Conservation (phyloP, 2,888 invertebrate genomes). For the Spilosoma lubricipeda region DNA sequence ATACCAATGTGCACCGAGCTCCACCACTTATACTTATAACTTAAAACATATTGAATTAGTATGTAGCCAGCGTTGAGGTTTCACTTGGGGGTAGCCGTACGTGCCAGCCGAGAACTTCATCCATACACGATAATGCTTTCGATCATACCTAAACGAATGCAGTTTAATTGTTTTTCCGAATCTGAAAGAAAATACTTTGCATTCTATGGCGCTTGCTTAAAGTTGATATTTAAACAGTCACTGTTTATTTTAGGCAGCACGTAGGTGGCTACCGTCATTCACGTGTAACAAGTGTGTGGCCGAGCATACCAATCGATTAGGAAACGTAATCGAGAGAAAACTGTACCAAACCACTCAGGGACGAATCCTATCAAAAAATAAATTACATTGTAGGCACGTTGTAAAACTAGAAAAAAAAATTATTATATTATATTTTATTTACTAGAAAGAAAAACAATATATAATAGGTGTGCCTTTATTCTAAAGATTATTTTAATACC, state of each 20-base stretch:
- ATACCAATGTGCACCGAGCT: conserved; percentile 66
- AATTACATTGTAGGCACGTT: no score
- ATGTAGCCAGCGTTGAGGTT: conserved; percentile 75
- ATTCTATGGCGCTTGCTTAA: conserved; percentile 45
- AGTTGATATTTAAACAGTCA: conserved; percentile 45
- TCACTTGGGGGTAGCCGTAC: conserved; percentile 78
- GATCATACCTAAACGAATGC: conserved; percentile 67
- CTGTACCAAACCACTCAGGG: conserved; percentile 69
- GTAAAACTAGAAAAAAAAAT: no score
- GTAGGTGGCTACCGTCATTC: conserved; percentile 77
- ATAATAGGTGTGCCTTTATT: no score
- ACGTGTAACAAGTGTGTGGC: conserved; percentile 75
- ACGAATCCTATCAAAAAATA: conserved; percentile 43
- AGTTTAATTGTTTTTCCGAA: conserved; percentile 60
- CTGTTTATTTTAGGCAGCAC: conserved; percentile 55
- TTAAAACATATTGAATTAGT: conserved; percentile 71
- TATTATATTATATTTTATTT: no score
- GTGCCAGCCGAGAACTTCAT: conserved; percentile 64
- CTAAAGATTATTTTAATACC: no score
- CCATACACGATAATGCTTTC: conserved; percentile 77
- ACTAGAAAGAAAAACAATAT: no score
- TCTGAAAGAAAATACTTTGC: conserved; percentile 36
- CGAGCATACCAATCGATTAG: conserved; percentile 75
- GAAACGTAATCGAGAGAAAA: conserved; percentile 84
- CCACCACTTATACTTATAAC: conserved; percentile 82